These are phyloP conservation scores for Pomatostomus ruficeps DNA, from an alignment of 2,113 vertebrate genomes.

Conservation along the genomic window DNA sequence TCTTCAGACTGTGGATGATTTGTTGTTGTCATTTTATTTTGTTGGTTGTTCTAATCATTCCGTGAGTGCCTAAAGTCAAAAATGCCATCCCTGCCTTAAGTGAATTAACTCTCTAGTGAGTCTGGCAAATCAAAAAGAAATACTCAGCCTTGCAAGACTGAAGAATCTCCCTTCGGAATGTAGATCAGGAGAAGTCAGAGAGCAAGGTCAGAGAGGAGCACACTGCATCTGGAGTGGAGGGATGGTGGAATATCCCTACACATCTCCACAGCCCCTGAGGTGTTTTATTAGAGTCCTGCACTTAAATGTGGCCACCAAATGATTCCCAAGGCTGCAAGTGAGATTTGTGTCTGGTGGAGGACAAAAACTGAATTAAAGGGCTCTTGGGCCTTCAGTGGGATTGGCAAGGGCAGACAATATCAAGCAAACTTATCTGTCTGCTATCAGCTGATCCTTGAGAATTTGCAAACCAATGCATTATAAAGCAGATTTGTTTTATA, in stretches of 20 bases:
- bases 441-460: neutral
- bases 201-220: neutral
- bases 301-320: neutral
- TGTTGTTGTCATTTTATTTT: neutral
- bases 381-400: neutral
- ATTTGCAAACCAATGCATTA: neutral
- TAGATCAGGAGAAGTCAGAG: neutral
- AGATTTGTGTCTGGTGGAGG: neutral
- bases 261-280: neutral
- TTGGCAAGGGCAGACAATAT: neutral
- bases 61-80: neutral
- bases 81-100: neutral
- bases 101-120: neutral
- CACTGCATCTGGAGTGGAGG: neutral
- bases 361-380: neutral
- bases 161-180: neutral
- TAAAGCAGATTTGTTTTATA: neutral
- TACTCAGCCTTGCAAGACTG: neutral
- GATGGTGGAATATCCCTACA: neutral
- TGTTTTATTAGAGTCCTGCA: neutral
- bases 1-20: neutral
- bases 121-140: neutral
- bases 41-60: neutral
- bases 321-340: neutral
- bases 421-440: neutral